These are phyloP conservation scores for Antheraea yamamai DNA, from an alignment of 2,888 invertebrate species.

Conservation along the genomic window DNA sequence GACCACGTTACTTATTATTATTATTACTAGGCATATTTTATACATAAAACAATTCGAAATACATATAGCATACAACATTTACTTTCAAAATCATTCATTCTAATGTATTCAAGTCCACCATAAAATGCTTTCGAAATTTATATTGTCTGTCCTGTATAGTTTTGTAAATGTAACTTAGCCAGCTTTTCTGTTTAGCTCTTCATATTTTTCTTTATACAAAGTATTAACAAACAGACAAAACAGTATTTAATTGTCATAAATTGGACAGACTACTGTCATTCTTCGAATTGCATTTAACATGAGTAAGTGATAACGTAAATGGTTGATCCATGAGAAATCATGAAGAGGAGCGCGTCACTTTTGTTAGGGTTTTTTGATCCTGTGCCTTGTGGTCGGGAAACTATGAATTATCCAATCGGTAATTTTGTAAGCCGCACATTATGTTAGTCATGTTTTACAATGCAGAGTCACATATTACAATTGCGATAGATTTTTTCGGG, in stretches of 20 bases:
- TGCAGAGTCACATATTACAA: slow-evolving; percentile 44
- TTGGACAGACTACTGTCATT: neutral
- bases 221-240: neutral
- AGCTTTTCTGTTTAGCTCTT: too few species aligned
- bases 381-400: neutral
- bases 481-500: slow-evolving; percentile 68
- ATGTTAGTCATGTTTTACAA: slow-evolving; percentile 72
- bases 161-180: too few species aligned
- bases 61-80: too few species aligned
- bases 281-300: neutral
- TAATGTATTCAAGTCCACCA: too few species aligned
- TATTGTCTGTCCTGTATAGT: too few species aligned
- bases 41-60: too few species aligned
- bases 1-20: too few species aligned
- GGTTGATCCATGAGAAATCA: neutral
- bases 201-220: too few species aligned
- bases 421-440: slow-evolving; percentile 63
- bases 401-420: slow-evolving; percentile 20
- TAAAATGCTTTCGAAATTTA: too few species aligned
- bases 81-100: too few species aligned
- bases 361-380: neutral
- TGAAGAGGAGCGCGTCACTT: neutral
- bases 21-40: too few species aligned
- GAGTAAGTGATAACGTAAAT: neutral
- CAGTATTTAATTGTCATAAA: too few species aligned